phyloP scores from a whole-genome alignment of 23 tunicate species.

The Clavelina lepadiformis region DNA sequence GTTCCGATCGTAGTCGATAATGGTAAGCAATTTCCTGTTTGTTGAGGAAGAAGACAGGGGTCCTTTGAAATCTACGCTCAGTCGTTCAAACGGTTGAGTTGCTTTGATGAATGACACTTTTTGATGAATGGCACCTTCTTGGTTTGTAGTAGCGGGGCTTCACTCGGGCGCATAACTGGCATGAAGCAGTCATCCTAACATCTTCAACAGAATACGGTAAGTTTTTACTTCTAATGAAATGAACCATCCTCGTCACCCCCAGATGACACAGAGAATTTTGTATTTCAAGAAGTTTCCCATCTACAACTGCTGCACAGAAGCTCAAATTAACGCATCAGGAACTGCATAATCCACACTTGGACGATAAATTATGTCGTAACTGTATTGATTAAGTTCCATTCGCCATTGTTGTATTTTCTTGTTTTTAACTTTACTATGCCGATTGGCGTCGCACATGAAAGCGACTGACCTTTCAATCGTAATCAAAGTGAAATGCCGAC shows the following conservation, averaged over 20 bases:
- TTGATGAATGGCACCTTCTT: too few relatives aligned
- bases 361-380: slow-evolving; percentile 4
- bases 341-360: slow-evolving; percentile 17
- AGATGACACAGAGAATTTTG: slow-evolving; percentile 22
- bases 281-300: slow-evolving; percentile 8
- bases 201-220: too few relatives aligned
- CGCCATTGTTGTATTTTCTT: slow-evolving; percentile 17
- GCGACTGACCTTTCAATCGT: slow-evolving; percentile 35
- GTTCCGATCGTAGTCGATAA: not conserved
- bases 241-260: slow-evolving; percentile 17
- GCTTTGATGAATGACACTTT: too few relatives aligned
- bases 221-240: slow-evolving; percentile 13
- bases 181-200: too few relatives aligned
- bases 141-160: too few relatives aligned
- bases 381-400: slow-evolving; percentile 14
- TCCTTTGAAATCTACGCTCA: too few relatives aligned
- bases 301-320: too few relatives aligned
- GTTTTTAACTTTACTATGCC: slow-evolving; percentile 27
- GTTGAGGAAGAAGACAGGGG: too few relatives aligned
- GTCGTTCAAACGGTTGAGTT: too few relatives aligned
- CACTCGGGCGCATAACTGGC: too few relatives aligned
- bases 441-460: slow-evolving; percentile 23
- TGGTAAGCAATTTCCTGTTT: too few relatives aligned
- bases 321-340: slow-evolving; percentile 17
- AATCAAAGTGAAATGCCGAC: slow-evolving; percentile 13